Evolutionary conservation across 2,797 vertebrate genomes (phyloP).

Genomic region (Smutsia temminckii): DNA sequence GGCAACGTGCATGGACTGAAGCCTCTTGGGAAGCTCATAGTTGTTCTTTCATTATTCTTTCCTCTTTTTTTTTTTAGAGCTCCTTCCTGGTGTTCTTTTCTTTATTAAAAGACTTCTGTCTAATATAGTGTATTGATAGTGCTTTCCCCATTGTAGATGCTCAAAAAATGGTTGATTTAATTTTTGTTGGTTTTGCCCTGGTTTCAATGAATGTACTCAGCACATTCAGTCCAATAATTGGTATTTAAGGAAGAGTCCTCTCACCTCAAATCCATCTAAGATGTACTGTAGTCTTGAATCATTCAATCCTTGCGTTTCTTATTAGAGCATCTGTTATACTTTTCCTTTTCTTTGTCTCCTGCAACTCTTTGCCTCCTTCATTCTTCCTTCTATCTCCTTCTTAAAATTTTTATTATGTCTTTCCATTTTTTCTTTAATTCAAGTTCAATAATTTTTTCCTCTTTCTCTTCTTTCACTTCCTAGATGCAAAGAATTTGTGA

Average conservation of each 20-base stretch:
- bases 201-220: neutral
- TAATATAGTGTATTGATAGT: neutral
- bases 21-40: neutral
- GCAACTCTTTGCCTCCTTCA: neutral
- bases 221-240: neutral
- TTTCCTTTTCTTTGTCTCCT: neutral
- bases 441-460: neutral
- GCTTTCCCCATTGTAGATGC: neutral
- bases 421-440: neutral
- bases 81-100: neutral
- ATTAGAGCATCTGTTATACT: neutral
- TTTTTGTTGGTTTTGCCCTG: neutral
- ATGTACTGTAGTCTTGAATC: neutral
- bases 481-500: neutral
- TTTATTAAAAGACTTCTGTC: neutral
- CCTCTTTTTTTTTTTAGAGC: neutral
- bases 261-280: neutral
- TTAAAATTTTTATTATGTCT: neutral
- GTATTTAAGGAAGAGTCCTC: neutral
- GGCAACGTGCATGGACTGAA: neutral
- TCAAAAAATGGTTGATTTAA: neutral
- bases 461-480: neutral
- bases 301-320: neutral
- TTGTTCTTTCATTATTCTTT: no score
- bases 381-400: neutral